Evolutionary conservation across 2,888 invertebrate genomes (phyloP).

Genomic region (Dolomedes plantarius): DNA sequence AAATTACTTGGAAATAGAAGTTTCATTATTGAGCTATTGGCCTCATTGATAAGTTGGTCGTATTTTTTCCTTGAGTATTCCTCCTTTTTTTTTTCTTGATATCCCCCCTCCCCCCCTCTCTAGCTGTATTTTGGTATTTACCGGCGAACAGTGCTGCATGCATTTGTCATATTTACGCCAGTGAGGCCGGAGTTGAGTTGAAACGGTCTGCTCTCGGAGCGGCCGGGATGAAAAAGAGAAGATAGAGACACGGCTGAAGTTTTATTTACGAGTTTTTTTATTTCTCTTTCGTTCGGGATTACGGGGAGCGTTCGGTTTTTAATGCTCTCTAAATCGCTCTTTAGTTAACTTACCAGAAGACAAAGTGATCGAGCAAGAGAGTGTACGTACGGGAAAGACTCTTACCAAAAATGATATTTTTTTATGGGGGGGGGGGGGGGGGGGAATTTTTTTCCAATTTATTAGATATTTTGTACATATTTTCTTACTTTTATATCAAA

Average conservation of each 20-base stretch:
- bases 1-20: constrained; percentile 59
- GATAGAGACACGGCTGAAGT: not conserved
- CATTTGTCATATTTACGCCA: not conserved
- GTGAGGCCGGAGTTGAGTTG: not conserved
- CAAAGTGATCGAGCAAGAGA: too few relatives aligned
- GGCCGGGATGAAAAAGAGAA: too few relatives aligned
- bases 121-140: too few relatives aligned
- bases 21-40: not conserved
- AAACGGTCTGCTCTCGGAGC: too few relatives aligned
- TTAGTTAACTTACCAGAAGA: not conserved
- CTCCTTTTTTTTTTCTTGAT: not conserved
- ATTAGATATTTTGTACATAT: too few relatives aligned
- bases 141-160: too few relatives aligned
- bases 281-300: constrained; percentile 8
- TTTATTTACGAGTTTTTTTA: constrained; percentile 17
- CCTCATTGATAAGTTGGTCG: not conserved
- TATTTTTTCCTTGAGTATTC: not conserved
- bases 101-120: not conserved
- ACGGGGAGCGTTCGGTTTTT: not conserved
- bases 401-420: too few relatives aligned
- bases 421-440: too few relatives aligned
- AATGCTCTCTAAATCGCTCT: too few relatives aligned
- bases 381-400: too few relatives aligned
- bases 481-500: too few relatives aligned
- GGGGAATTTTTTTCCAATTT: too few relatives aligned